These are phyloP conservation scores for Tarsius wallacei DNA, from an alignment of 2,797 vertebrate genomes.

Conservation along the genomic window DNA sequence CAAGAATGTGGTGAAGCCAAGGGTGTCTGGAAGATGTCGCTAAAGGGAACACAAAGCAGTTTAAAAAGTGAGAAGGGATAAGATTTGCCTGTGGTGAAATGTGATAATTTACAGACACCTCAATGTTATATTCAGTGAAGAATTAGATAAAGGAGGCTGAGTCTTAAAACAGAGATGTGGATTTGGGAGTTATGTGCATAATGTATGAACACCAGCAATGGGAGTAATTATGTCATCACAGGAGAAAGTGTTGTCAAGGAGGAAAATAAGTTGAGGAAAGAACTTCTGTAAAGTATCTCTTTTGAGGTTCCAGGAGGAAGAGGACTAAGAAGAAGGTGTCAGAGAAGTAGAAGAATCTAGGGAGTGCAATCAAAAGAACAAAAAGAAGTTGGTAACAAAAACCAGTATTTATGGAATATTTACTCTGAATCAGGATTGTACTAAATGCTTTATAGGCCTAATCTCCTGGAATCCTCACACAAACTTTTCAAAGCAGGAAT, in stretches of 20 bases:
- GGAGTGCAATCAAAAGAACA: rapidly evolving
- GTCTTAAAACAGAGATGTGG: neutral
- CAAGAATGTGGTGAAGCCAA: rapidly evolving
- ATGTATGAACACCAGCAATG: neutral
- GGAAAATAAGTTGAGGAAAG: neutral
- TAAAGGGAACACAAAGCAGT: neutral
- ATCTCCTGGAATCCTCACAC: neutral
- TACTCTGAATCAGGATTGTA: neutral
- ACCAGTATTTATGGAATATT: too few species aligned
- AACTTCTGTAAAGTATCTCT: neutral
- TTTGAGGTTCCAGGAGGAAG: neutral
- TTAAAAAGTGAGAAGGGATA: neutral
- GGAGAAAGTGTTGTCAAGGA: neutral
- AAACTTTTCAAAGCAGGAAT: neutral
- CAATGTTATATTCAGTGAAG: neutral
- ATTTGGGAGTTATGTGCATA: neutral
- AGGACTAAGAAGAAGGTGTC: too few species aligned
- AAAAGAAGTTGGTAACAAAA: too few species aligned
- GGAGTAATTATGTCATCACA: neutral
- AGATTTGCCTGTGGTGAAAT: neutral
- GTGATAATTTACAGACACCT: neutral
- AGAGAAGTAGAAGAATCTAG: neutral
- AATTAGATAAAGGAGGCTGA: neutral
- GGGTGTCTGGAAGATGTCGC: neutral
- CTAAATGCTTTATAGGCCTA: neutral